Conservation (phyloP, 2,113 vertebrate species). For the Illadopsis cleaveri region DNA sequence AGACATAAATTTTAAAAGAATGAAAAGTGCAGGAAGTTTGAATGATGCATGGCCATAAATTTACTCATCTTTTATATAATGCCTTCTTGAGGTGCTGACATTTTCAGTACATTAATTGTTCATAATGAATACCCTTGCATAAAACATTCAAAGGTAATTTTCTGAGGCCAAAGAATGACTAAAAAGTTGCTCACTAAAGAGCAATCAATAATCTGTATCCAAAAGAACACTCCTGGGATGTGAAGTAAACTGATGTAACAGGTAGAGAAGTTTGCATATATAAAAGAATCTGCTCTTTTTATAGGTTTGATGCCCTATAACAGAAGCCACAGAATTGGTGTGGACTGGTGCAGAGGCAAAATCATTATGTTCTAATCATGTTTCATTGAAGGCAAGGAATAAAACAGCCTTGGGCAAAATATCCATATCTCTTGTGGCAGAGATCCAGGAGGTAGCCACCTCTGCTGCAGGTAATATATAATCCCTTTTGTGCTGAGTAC, state of each 20-base stretch:
- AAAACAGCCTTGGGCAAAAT: not conserved
- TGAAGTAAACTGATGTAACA: conserved; percentile 52
- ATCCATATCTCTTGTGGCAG: not conserved
- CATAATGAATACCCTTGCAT: conserved; percentile 63
- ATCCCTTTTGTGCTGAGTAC: not conserved
- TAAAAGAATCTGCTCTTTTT: not conserved
- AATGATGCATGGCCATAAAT: not conserved
- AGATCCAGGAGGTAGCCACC: not conserved
- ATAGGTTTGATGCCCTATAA: conserved; percentile 7
- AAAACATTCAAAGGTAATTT: conserved; percentile 65
- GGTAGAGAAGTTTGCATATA: not conserved
- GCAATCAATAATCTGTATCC: conserved; percentile 60
- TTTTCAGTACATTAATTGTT: conserved; percentile 71
- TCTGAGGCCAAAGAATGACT: conserved; percentile 66
- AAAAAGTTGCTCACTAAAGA: conserved; percentile 62
- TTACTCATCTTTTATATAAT: conserved; percentile 34
- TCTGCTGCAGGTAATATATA: not conserved
- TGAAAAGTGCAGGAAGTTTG: conserved; percentile 44
- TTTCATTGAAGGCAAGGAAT: not conserved
- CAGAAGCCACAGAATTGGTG: not conserved
- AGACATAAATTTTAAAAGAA: not conserved
- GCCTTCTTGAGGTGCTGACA: conserved; percentile 39
- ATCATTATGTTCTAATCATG: not conserved
- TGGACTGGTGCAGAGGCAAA: not conserved
- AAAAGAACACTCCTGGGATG: not conserved